A percentile compares a stretch with the other conserved stretches of the same genome.
These are phyloP conservation scores for Lithophane ornitopus DNA, from an alignment of 2,888 invertebrate genomes.

Conservation along the genomic window DNA sequence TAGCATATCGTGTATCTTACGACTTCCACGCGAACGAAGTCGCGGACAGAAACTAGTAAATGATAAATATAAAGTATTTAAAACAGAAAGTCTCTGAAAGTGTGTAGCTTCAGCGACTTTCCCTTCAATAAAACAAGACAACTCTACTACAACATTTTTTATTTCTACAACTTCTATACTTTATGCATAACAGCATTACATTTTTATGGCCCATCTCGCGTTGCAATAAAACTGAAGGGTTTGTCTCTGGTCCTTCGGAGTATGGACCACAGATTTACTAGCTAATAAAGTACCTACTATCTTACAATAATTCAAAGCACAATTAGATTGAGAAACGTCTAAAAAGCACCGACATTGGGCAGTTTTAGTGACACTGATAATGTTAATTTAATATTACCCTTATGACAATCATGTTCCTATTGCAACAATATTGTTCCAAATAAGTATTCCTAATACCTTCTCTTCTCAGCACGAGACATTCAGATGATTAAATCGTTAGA, in stretches of 20 bases:
- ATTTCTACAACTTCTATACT: conserved; percentile 49
- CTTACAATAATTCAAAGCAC: not conserved
- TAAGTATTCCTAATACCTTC: not conserved
- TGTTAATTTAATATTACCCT: no score
- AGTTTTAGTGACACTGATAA: not conserved
- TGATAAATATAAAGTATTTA: not conserved
- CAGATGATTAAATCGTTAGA: not conserved
- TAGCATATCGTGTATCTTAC: no score
- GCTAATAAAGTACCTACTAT: conserved; percentile 5
- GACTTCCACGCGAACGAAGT: no score
- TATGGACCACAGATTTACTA: conserved; percentile 57
- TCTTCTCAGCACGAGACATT: not conserved
- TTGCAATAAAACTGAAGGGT: conserved; percentile 54
- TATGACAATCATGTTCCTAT: not conserved
- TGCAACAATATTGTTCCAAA: not conserved
- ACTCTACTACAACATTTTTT: conserved; percentile 58
- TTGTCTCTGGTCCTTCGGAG: conserved; percentile 33
- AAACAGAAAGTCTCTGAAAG: not conserved
- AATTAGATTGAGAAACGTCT: conserved; percentile 23
- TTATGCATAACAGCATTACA: conserved; percentile 58
- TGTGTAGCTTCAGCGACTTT: conserved; percentile 9
- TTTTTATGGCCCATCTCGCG: conserved; percentile 52
- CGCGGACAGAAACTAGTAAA: not conserved
- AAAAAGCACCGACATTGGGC: not conserved
- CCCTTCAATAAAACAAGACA: conserved; percentile 38